Conservation (phyloP, 2,113 vertebrate genomes). For the Haemorhous mexicanus region DNA sequence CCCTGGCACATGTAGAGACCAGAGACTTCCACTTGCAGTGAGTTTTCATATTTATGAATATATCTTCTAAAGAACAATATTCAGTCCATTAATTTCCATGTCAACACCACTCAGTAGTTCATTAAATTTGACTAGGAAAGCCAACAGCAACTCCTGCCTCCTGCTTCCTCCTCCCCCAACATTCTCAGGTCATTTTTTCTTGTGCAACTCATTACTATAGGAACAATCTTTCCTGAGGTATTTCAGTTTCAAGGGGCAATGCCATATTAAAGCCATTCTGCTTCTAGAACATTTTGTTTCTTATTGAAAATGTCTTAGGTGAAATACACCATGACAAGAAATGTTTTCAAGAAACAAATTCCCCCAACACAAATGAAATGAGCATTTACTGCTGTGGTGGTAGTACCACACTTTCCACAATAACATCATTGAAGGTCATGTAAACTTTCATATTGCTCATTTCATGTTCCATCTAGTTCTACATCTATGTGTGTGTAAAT, state of each 20-base stretch:
- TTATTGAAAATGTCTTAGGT: constrained; percentile 17
- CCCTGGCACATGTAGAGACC: neutral
- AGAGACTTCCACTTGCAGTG: neutral
- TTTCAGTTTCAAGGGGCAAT: constrained; percentile 4
- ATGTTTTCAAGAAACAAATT: constrained; percentile 14
- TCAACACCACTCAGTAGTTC: neutral
- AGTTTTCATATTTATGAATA: constrained; percentile 5
- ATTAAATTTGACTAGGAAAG: neutral
- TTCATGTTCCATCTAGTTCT: neutral
- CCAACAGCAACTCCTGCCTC: neutral
- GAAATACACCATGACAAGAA: constrained; percentile 1
- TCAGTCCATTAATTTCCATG: neutral
- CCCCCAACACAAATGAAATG: neutral
- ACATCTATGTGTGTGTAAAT: neutral
- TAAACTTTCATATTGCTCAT: neutral
- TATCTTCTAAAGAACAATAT: neutral
- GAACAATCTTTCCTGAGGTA: constrained; percentile 7
- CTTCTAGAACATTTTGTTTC: constrained; percentile 13
- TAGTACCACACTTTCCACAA: neutral
- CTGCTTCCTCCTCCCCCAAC: neutral
- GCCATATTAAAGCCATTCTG: neutral
- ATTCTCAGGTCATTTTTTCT: neutral
- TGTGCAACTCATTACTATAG: neutral
- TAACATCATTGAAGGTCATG: neutral
- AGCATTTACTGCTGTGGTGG: neutral